Evolutionary conservation across 1,140 invertebrate genomes (phyloP).

Genomic region (Leptinotarsa undecemlineata): DNA sequence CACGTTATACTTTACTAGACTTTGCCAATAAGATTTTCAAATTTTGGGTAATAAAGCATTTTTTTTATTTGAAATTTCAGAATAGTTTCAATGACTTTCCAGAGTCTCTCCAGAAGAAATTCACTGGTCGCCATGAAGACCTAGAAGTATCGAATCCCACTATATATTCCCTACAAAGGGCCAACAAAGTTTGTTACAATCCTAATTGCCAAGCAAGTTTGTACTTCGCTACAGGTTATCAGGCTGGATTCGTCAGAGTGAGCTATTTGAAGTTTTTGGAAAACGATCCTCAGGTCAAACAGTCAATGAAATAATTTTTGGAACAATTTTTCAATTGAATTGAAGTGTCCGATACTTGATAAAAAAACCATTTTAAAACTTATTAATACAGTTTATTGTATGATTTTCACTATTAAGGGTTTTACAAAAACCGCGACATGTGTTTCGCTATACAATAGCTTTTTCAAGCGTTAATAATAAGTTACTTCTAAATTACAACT

Average conservation of each 20-base stretch:
- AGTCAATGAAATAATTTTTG: not conserved
- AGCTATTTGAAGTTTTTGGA: constrained; percentile 42
- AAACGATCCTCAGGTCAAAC: constrained; percentile 15
- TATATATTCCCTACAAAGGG: constrained; percentile 41
- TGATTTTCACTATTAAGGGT: too few species aligned
- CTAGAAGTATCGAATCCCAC: constrained; percentile 28
- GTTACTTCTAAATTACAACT: too few species aligned
- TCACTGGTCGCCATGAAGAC: constrained; percentile 19
- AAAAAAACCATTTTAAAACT: too few species aligned
- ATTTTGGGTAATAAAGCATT: not conserved
- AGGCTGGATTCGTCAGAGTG: constrained; percentile 47
- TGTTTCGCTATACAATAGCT: too few species aligned
- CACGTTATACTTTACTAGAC: too few species aligned
- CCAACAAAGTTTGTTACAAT: constrained; percentile 46
- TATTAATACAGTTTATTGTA: too few species aligned
- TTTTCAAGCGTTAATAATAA: too few species aligned
- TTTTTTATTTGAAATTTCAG: constrained; percentile 23
- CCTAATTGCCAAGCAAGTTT: constrained; percentile 42
- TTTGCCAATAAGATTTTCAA: too few species aligned
- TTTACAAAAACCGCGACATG: too few species aligned
- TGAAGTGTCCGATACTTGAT: too few species aligned
- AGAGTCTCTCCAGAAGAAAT: constrained; percentile 18
- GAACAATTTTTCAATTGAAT: too few species aligned
- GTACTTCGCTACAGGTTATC: constrained; percentile 47
- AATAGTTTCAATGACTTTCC: constrained; percentile 33